These are phyloP conservation scores for Apostichopus leukothele DNA, from an alignment of 53 echinoderm and acorn worm species.

Conservation along the genomic window DNA sequence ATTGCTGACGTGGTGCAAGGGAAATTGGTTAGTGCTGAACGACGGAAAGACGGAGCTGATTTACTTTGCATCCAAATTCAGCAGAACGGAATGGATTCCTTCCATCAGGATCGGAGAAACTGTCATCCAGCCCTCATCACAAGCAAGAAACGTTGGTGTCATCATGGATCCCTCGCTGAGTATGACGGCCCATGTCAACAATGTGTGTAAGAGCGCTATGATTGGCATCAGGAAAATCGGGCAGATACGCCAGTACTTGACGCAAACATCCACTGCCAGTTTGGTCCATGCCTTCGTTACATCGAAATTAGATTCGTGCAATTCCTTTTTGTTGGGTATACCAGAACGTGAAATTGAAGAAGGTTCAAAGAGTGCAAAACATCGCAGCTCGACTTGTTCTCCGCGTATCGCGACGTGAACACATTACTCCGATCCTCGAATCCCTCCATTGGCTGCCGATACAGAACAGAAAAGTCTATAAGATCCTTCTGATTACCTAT, in stretches of 20 bases:
- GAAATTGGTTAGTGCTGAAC: slow-evolving; percentile 32
- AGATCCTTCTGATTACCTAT: background rate
- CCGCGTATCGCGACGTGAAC: slow-evolving; percentile 8
- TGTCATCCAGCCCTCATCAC: background rate
- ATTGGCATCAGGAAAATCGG: background rate
- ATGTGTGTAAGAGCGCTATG: too few species aligned
- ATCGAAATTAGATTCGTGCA: slow-evolving; percentile 5
- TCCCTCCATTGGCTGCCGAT: background rate
- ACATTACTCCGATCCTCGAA: slow-evolving; percentile 8
- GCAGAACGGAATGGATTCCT: background rate
- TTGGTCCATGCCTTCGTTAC: slow-evolving; percentile 12
- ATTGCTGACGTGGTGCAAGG: slow-evolving; percentile 31
- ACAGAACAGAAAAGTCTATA: slow-evolving; percentile 5
- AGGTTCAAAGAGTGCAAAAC: slow-evolving; percentile 2
- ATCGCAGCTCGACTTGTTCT: slow-evolving; percentile 5
- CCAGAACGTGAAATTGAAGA: slow-evolving; percentile 11
- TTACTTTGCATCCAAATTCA: slow-evolving; percentile 31
- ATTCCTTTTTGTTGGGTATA: background rate
- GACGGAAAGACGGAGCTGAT: slow-evolving; percentile 38
- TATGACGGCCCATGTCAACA: too few species aligned
- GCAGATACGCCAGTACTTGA: background rate
- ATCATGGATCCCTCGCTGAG: too few species aligned
- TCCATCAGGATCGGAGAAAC: slow-evolving; percentile 3
- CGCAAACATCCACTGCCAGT: background rate
- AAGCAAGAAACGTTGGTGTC: slow-evolving; percentile 9